phyloP scores from a whole-genome alignment of 1,140 invertebrate species.

The Zaprionus camerounensis region DNA sequence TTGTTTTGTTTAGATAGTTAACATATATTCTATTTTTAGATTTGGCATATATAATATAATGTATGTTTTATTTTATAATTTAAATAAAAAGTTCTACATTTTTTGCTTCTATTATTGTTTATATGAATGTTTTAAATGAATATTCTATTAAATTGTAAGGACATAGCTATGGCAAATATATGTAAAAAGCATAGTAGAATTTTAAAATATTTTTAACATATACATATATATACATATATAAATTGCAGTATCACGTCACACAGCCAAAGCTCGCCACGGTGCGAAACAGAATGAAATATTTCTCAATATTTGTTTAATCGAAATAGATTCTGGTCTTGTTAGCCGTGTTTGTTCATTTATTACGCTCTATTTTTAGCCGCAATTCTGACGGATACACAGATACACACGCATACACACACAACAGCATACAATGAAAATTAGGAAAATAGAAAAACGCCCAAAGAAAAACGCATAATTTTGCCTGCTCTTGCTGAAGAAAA shows the following conservation, averaged over 20 bases:
- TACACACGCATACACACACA: conserved; percentile 50
- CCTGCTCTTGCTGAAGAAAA: conserved; percentile 27
- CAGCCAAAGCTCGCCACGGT: conserved; percentile 2
- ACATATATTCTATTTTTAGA: neutral
- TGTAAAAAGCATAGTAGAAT: neutral
- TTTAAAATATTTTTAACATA: conserved; percentile 9
- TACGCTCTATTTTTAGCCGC: conserved; percentile 64
- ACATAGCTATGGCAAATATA: neutral
- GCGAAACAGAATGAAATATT: conserved; percentile 51
- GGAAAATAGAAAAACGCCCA: conserved; percentile 34
- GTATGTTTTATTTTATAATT: neutral
- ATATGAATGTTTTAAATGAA: neutral
- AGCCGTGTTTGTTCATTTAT: conserved; percentile 61
- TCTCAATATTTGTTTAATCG: conserved; percentile 75
- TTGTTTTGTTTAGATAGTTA: neutral
- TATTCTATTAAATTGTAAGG: neutral
- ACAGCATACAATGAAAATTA: conserved; percentile 36
- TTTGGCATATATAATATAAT: neutral
- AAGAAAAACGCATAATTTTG: conserved; percentile 67
- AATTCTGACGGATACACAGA: conserved; percentile 70
- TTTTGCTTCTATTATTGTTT: no score
- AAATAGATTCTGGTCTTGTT: conserved; percentile 77
- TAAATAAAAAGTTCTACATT: neutral
- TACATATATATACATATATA: neutral
- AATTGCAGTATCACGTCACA: conserved; percentile 40